Conservation (phyloP, 2,888 invertebrate species). For the Leptinotarsa juncta region DNA sequence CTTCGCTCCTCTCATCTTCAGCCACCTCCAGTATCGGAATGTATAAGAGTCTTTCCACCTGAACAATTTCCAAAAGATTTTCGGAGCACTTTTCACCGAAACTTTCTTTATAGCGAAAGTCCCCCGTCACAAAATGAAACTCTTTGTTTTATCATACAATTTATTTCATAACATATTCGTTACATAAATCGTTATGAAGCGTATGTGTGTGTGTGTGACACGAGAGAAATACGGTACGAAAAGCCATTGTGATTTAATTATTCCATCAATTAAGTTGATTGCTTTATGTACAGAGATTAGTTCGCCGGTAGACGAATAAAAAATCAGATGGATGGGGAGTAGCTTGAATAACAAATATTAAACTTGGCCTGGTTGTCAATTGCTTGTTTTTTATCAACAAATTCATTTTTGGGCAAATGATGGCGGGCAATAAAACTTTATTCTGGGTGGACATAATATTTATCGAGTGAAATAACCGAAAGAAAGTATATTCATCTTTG, state of each 20-base stretch:
- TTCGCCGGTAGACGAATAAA: not conserved
- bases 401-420: too few relatives aligned
- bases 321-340: not conserved
- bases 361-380: not conserved
- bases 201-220: conserved; percentile 37
- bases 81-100: not conserved
- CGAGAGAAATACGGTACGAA: conserved; percentile 48
- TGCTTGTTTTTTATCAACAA: not conserved
- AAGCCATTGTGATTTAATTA: conserved; percentile 44
- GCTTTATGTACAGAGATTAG: not conserved
- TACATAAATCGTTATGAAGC: conserved; percentile 48
- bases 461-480: too few relatives aligned
- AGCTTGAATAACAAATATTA: not conserved
- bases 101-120: conserved; percentile 5
- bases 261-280: conserved; percentile 4
- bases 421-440: too few relatives aligned
- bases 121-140: conserved; percentile 37
- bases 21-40: not conserved
- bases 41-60: not conserved
- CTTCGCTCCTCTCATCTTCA: not conserved
- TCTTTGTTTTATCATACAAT: conserved; percentile 39
- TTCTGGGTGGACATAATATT: too few relatives aligned
- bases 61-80: not conserved
- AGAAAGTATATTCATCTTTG: too few relatives aligned
- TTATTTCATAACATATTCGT: conserved; percentile 50